Base-by-base conservation (phyloP, 2,797 vertebrate genomes). In the Lepilemur ruficaudatus region DNA sequence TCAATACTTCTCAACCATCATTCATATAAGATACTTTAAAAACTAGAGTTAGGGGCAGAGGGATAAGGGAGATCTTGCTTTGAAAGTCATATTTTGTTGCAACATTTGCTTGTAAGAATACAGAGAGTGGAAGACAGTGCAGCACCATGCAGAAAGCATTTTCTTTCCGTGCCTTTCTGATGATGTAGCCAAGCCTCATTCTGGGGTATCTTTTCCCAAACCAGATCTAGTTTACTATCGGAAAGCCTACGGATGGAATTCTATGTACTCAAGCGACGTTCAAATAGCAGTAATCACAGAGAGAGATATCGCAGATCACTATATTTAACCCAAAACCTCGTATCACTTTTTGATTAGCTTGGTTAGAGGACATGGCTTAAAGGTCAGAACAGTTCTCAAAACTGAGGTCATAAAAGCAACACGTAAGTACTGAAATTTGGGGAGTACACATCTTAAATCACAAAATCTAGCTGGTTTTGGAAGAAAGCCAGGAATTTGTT, bases 391-490 rank as follows among this genome's bases (percentile, higher is more conserved):
- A 22, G 8, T 22, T 35, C 46, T 63, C 41, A 30, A 85, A 86
- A 79, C 63, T 55, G 18, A 78, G 78, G 41, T 84, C 79, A 38
- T 12, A 7, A 5, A 76, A 82, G 61, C 35, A 32, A 23, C 30
- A 46, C n/a, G 12, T 5, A 17, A 18, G 7, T 4, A 57, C 41
- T 41, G 41, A 17, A 25, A 59, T 61, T 6, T 22, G 35, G 61
- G 79, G 22, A 78, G 35, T 18, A 13, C 75, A 28, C 85, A 11
- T 20, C 72, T 67, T 10, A 89, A 90, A 43, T 76, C 93, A 94
- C 82, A 30, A 30, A 88, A 80, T 78, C 20, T 43, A 76, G 30
- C 32, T 94, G 30, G 76, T 94, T 75, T 75, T 55, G n/a, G 69
- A 86, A 78, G 86, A 50, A 48, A 92, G 81, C 72, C 28, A 25